Conservation (phyloP, 92 coral and sea anemone genomes). For the Actinernus sp. region DNA sequence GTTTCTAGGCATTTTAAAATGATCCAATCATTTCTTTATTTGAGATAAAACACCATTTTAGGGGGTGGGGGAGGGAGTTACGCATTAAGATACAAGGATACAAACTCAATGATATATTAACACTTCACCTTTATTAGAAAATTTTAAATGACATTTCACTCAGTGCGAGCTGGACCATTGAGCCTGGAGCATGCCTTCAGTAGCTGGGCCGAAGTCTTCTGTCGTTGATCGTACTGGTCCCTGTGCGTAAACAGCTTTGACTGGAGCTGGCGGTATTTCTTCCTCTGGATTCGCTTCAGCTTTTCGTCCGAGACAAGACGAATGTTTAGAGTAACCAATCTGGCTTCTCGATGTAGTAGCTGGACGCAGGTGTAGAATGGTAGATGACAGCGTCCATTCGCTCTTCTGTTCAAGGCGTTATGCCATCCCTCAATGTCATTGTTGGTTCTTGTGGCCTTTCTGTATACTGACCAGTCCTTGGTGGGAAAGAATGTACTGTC, state of each 20-base stretch:
- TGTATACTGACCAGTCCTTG: constrained; percentile 43
- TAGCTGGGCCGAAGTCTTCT: constrained; percentile 26
- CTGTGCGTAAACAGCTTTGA: constrained; percentile 15
- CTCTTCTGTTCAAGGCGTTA: constrained; percentile 11
- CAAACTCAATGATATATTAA: no score
- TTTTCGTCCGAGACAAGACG: constrained; percentile 34
- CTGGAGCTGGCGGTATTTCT: constrained; percentile 30
- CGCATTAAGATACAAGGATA: no score
- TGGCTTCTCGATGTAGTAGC: constrained; percentile 24
- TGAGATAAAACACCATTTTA: no score
- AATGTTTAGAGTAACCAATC: constrained; percentile 7
- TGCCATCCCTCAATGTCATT: constrained; percentile 75
- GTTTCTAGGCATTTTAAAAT: no score
- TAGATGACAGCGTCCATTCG: constrained; percentile 6
- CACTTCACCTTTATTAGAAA: no score
- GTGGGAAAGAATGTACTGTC: constrained; percentile 18
- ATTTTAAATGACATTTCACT: constrained; percentile 4
- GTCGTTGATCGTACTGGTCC: constrained; percentile 15
- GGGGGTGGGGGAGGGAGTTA: no score
- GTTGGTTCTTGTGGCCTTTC: constrained; percentile 48
- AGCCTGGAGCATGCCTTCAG: constrained; percentile 29
- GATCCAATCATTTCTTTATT: no score
- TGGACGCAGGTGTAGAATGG: constrained; percentile 37
- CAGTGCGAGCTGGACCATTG: constrained; percentile 33
- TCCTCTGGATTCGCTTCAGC: constrained; percentile 23